Evolutionary conservation across 2,113 vertebrate species (phyloP).

Genomic region (Onychorhynchus coronatus): DNA sequence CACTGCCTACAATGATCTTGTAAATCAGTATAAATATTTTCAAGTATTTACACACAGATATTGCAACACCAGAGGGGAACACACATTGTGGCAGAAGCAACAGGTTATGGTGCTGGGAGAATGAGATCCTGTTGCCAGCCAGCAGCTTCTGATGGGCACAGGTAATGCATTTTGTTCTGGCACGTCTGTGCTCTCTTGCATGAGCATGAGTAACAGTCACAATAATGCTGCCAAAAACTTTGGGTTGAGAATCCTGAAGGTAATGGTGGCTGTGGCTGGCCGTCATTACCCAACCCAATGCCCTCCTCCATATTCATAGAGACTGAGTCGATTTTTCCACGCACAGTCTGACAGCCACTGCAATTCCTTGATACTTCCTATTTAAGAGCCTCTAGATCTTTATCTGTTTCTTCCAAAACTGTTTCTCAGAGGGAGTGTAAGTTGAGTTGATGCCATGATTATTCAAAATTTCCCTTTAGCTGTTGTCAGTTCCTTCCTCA

Average conservation of each 20-base stretch:
- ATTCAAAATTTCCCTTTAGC: background rate
- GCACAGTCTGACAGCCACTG: background rate
- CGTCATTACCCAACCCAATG: background rate
- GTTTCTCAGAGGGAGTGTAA: background rate
- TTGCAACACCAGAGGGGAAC: background rate
- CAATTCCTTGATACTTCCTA: background rate
- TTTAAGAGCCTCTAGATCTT: background rate
- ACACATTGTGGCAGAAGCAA: background rate
- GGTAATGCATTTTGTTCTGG: background rate
- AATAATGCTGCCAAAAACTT: background rate
- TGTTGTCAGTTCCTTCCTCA: background rate
- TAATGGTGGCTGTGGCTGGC: background rate
- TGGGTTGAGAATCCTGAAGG: background rate
- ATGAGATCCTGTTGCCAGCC: background rate
- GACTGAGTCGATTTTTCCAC: background rate
- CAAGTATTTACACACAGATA: background rate
- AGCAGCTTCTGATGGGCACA: background rate
- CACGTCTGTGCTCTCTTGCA: background rate
- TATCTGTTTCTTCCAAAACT: background rate
- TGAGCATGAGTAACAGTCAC: background rate
- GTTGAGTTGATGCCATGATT: background rate
- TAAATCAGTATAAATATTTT: background rate
- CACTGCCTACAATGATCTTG: background rate
- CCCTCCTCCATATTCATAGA: background rate
- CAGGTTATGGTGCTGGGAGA: background rate